A percentile compares a stretch with the other conserved stretches of the same genome.
Evolutionary conservation across 2,113 vertebrate genomes (phyloP).

Genomic region (Periophthalmus modestus): DNA sequence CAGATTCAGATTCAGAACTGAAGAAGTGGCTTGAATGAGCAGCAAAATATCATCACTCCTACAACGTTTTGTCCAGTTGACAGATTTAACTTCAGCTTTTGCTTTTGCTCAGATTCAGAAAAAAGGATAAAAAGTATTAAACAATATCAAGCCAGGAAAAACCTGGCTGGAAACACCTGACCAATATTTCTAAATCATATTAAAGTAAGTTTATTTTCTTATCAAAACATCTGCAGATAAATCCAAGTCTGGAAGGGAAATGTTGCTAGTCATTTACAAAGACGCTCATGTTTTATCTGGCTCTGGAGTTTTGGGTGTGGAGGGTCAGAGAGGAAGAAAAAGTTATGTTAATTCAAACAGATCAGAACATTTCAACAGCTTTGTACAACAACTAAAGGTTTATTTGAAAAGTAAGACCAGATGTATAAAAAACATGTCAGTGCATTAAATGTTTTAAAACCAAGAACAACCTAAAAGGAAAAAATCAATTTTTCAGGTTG

Average conservation of each 20-base stretch:
- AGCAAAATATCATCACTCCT: no score
- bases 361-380: neutral
- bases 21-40: no score
- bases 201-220: neutral
- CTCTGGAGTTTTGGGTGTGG: slow-evolving; percentile 35
- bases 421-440: neutral
- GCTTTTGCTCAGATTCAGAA: no score
- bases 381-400: neutral
- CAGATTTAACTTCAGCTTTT: no score
- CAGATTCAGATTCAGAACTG: neutral
- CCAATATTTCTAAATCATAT: slow-evolving; percentile 6
- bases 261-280: slow-evolving; percentile 4
- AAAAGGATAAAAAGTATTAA: neutral
- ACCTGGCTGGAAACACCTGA: no score
- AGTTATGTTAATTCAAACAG: slow-evolving; percentile 7
- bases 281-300: slow-evolving; percentile 38
- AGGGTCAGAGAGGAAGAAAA: slow-evolving; percentile 10
- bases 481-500: neutral
- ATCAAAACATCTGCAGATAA: slow-evolving; percentile 32
- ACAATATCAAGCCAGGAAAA: slow-evolving; percentile 2
- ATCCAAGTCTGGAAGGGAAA: slow-evolving; percentile 10
- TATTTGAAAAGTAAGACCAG: neutral
- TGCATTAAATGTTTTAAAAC: neutral
- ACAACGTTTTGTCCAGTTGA: no score
- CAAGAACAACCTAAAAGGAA: neutral